These are phyloP conservation scores for Indicator indicator DNA, from an alignment of 2,113 vertebrate species.

Conservation along the genomic window DNA sequence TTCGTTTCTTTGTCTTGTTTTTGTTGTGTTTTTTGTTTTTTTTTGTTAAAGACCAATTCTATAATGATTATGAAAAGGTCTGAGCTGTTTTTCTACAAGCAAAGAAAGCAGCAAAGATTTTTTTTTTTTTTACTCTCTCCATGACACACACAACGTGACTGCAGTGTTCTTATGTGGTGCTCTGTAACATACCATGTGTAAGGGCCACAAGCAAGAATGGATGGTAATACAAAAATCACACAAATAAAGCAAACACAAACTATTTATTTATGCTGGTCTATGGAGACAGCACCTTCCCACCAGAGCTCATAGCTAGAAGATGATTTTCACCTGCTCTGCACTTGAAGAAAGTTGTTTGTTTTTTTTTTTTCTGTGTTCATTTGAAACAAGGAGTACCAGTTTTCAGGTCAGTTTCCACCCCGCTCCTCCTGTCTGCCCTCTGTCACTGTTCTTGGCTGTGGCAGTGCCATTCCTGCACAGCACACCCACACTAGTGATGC, in stretches of 20 bases:
- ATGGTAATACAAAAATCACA: not conserved
- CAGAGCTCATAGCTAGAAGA: not conserved
- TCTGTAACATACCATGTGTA: not conserved
- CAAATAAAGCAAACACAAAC: not conserved
- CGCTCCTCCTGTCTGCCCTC: not conserved
- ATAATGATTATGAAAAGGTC: constrained; percentile 10
- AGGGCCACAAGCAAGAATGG: not conserved
- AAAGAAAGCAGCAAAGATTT: not conserved
- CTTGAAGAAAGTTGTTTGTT: not conserved
- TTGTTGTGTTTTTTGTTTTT: not conserved
- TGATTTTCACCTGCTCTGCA: not conserved
- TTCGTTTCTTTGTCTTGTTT: not conserved
- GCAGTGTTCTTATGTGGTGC: not conserved
- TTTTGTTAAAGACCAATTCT: not conserved
- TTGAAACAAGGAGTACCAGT: not conserved
- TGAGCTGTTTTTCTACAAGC: constrained; percentile 35
- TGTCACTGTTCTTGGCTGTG: not conserved
- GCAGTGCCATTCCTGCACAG: not conserved
- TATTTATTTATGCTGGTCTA: not conserved
- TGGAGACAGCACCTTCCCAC: not conserved
- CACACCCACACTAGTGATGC: not conserved
- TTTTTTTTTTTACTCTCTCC: not conserved
- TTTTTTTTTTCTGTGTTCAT: not conserved
- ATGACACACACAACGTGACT: not conserved
- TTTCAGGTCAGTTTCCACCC: not conserved